Conservation (phyloP, 2,113 vertebrate species). For the Colinus virginianus region DNA sequence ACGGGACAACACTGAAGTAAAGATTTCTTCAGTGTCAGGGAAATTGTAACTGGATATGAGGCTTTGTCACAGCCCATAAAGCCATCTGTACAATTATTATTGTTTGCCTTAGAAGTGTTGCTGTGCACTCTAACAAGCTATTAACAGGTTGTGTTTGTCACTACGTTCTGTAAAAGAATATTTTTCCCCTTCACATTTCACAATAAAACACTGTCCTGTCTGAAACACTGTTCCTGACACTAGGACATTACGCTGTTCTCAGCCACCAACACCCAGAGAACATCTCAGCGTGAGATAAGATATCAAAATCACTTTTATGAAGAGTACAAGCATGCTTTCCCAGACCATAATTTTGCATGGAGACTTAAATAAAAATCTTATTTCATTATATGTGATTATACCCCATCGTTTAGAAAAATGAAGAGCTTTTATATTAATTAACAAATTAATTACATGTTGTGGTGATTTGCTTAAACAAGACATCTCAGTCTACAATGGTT, state of each 20-base stretch:
- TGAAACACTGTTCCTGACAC: conserved; percentile 4
- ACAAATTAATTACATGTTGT: background rate
- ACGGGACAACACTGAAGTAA: background rate
- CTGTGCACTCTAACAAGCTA: background rate
- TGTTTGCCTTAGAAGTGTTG: background rate
- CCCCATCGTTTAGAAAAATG: background rate
- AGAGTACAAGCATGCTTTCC: background rate
- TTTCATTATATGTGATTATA: conserved; percentile 6
- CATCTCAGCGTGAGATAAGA: background rate
- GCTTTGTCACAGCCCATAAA: background rate
- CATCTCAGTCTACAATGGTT: background rate
- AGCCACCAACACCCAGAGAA: background rate
- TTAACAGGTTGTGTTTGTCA: conserved; percentile 41
- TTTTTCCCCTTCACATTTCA: background rate
- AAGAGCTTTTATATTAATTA: conserved; percentile 36
- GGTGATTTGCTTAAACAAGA: background rate
- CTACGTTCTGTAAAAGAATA: background rate
- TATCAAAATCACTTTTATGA: background rate
- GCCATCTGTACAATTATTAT: background rate
- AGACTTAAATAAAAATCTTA: conserved; percentile 8
- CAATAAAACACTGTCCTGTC: background rate
- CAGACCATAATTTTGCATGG: background rate
- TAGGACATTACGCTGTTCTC: background rate
- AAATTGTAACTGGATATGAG: background rate
- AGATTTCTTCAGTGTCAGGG: background rate